Conservation (phyloP, 2,888 invertebrate species). For the Argyra leucocephala region DNA sequence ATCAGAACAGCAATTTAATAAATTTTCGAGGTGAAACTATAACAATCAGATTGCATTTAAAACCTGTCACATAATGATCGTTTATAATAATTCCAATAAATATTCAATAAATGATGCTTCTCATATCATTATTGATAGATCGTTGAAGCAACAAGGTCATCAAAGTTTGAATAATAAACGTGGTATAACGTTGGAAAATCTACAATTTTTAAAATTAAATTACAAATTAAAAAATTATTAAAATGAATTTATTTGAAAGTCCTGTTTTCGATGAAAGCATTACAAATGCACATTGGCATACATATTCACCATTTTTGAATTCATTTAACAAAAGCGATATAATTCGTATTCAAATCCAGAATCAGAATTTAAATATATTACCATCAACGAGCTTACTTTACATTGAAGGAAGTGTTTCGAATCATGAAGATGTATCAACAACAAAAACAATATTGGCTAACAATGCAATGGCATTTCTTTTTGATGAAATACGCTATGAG, state of each 20-base stretch:
- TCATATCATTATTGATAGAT: too few relatives aligned
- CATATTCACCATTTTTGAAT: conserved; percentile 27
- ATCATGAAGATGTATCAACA: conserved; percentile 20
- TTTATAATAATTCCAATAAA: conserved; percentile 11
- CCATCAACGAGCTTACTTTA: conserved; percentile 28
- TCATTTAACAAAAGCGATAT: conserved; percentile 29
- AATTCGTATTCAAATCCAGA: conserved; percentile 32
- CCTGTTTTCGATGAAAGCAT: conserved; percentile 23
- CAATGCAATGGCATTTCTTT: conserved; percentile 27
- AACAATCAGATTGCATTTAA: conserved; percentile 26
- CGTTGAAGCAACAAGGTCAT: too few relatives aligned
- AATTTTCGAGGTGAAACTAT: conserved; percentile 32
- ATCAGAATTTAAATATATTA: conserved; percentile 29
- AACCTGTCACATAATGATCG: conserved; percentile 12
- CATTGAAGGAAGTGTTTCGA: conserved; percentile 24
- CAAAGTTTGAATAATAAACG: not conserved
- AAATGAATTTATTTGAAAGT: conserved; percentile 21
- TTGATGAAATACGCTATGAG: conserved; percentile 32
- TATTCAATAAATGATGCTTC: too few relatives aligned
- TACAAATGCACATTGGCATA: conserved; percentile 24
- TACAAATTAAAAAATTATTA: conserved; percentile 20
- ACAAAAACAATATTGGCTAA: conserved; percentile 23
- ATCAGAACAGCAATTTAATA: conserved; percentile 30
- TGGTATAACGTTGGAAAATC: conserved; percentile 18
- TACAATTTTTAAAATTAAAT: conserved; percentile 19